phyloP scores from a whole-genome alignment of 2,113 vertebrate species.

The Nymphicus hollandicus region DNA sequence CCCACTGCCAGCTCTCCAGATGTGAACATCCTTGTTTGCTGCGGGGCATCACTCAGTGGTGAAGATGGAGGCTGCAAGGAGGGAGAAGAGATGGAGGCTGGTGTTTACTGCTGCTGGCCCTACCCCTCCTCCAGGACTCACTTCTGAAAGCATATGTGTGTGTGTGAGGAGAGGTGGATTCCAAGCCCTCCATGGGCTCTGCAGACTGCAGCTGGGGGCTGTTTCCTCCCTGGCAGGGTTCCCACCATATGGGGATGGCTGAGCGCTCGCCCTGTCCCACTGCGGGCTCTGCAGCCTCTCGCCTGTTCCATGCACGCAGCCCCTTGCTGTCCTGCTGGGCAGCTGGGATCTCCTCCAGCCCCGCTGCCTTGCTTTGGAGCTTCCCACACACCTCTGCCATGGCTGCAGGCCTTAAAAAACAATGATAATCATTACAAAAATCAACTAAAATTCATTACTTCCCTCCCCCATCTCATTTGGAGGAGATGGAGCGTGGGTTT shows the following conservation, averaged over 20 bases:
- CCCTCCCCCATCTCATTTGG: neutral
- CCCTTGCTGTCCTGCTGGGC: neutral
- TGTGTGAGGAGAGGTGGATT: neutral
- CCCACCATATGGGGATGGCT: neutral
- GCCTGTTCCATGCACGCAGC: fast-evolving
- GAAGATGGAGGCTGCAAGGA: neutral
- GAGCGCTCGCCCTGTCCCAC: fast-evolving
- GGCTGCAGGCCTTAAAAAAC: neutral
- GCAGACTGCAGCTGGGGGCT: neutral
- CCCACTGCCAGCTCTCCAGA: neutral
- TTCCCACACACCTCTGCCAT: neutral
- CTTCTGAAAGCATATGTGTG: neutral
- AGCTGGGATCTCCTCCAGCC: neutral
- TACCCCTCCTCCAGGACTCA: neutral
- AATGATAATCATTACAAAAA: neutral
- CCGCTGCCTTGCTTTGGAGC: neutral
- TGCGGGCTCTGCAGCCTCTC: neutral
- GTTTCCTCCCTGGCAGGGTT: neutral
- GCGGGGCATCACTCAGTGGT: fast-evolving
- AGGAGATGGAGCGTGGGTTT: neutral
- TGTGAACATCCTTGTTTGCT: neutral
- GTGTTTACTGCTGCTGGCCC: neutral
- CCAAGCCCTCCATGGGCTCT: neutral
- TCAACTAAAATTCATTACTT: neutral
- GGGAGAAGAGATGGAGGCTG: neutral